phyloP scores from a whole-genome alignment of 2,888 invertebrate genomes.

The Elgonia sp. region DNA sequence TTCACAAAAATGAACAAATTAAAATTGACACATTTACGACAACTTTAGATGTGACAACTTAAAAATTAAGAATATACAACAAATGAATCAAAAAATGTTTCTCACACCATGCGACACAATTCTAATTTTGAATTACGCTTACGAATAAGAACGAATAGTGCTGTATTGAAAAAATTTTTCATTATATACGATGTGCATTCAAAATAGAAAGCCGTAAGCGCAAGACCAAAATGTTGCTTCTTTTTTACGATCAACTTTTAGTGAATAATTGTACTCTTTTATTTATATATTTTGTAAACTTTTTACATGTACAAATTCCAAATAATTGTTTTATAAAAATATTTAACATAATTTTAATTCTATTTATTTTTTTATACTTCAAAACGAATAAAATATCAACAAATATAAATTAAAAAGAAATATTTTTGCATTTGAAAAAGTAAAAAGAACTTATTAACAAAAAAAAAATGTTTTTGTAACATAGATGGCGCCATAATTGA shows the following conservation, averaged over 20 bases:
- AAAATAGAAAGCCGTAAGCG: slow-evolving; percentile 67
- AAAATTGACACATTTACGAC: slow-evolving; percentile 37
- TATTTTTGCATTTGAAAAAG: too few species aligned
- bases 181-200: slow-evolving; percentile 56
- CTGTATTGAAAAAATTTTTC: slow-evolving; percentile 27
- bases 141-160: slow-evolving; percentile 58
- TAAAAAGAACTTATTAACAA: too few species aligned
- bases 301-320: too few species aligned
- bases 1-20: slow-evolving; percentile 36
- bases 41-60: slow-evolving; percentile 27
- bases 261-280: too few species aligned
- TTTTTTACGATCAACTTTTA: background rate
- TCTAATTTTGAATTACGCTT: slow-evolving; percentile 62
- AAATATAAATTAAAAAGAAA: too few species aligned
- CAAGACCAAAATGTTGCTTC: slow-evolving; percentile 57
- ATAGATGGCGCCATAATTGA: too few species aligned
- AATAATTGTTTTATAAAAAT: too few species aligned
- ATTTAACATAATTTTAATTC: too few species aligned
- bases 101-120: slow-evolving; percentile 71
- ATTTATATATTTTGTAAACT: too few species aligned
- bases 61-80: slow-evolving; percentile 4
- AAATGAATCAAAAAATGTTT: slow-evolving; percentile 31
- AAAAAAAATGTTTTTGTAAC: too few species aligned
- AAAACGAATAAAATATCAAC: too few species aligned
- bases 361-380: too few species aligned